Evolutionary conservation across 2,113 vertebrate genomes (phyloP).

Genomic region (Zapus hudsonius): DNA sequence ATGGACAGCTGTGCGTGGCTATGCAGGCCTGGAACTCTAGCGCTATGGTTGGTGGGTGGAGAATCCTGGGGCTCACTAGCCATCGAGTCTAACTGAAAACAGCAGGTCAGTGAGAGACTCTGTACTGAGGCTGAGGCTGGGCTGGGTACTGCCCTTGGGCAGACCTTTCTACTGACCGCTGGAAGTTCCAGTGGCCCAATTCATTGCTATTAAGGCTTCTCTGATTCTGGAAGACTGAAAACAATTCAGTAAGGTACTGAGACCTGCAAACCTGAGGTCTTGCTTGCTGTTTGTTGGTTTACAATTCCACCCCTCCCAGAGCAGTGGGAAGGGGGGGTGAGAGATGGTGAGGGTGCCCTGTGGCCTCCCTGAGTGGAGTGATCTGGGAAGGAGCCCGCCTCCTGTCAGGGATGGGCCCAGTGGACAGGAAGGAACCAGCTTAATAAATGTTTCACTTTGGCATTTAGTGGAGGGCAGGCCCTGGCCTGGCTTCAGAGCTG

Average conservation of each 20-base stretch:
- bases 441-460: conserved; percentile 69
- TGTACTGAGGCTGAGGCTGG: neutral
- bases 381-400: neutral
- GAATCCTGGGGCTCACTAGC: no score
- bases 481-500: neutral
- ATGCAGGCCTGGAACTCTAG: no score
- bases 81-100: no score
- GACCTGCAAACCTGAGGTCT: neutral
- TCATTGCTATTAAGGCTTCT: neutral
- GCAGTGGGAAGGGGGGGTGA: rapidly evolving
- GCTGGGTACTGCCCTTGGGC: neutral
- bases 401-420: neutral
- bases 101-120: no score
- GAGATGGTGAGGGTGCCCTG: neutral
- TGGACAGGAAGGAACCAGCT: neutral
- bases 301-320: neutral
- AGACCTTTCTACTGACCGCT: neutral
- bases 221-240: neutral
- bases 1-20: no score
- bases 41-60: no score
- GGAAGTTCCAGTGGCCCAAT: neutral
- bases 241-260: neutral
- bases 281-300: neutral
- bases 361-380: neutral
- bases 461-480: conserved; percentile 70